Evolutionary conservation across 2,888 invertebrate species (phyloP).

Genomic region (Drosophila testacea): DNA sequence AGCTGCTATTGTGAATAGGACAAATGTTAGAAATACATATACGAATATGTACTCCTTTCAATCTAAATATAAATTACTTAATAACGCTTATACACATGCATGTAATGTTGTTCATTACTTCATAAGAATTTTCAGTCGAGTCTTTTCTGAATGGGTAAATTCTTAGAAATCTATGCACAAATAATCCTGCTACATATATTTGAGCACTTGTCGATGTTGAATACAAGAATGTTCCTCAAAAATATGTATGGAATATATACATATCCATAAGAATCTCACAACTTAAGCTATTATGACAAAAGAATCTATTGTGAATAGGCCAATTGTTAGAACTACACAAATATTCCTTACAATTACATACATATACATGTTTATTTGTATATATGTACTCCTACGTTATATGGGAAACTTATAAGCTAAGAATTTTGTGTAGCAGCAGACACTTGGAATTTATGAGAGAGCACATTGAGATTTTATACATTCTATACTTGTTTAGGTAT

Average conservation of each 20-base stretch:
- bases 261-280: not conserved
- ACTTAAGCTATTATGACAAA: not conserved
- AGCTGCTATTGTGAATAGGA: not conserved
- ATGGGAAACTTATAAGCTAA: constrained; percentile 18
- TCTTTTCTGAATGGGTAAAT: too few species aligned
- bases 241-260: not conserved
- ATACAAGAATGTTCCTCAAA: too few species aligned
- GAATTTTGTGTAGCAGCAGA: constrained; percentile 31
- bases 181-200: too few species aligned
- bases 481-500: not conserved
- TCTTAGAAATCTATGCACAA: too few species aligned
- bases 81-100: too few species aligned
- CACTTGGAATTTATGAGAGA: constrained; percentile 53
- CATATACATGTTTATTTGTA: constrained; percentile 1
- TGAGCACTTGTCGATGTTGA: too few species aligned
- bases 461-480: constrained; percentile 11
- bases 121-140: too few species aligned
- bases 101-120: too few species aligned
- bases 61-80: too few species aligned
- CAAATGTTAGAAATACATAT: not conserved
- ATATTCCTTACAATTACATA: not conserved
- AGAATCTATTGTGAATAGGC: not conserved
- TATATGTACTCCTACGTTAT: too few species aligned
- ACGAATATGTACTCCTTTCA: not conserved
- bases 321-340: constrained; percentile 11